Conservation (phyloP, 2,797 vertebrate species). For the Trachurus trachurus region DNA sequence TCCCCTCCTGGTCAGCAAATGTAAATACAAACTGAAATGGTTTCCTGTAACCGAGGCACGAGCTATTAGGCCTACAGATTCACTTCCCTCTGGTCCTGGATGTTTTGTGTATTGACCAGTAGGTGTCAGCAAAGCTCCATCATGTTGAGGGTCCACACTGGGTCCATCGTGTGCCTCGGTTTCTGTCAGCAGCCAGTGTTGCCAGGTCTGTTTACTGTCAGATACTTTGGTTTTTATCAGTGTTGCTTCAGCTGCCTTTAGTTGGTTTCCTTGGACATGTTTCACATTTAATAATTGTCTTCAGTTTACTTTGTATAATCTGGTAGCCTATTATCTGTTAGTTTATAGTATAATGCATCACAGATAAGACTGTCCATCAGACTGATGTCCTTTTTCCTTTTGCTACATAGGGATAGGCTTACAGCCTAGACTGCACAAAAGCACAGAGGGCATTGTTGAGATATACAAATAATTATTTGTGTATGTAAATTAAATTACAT, state of each 20-base stretch:
- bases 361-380: background rate
- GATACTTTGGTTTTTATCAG: background rate
- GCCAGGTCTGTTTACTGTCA: constrained; percentile 29
- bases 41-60: background rate
- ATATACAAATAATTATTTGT: background rate
- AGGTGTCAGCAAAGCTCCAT: constrained; percentile 27
- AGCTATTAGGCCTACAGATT: background rate
- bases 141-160: background rate
- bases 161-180: constrained; percentile 13
- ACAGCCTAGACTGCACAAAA: background rate
- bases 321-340: background rate
- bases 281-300: background rate
- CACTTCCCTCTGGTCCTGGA: background rate
- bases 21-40: constrained; percentile 15
- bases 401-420: too few species aligned
- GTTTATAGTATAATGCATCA: background rate
- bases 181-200: constrained; percentile 10
- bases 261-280: background rate
- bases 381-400: background rate
- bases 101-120: background rate
- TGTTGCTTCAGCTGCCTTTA: background rate
- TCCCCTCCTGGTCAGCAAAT: constrained; percentile 46
- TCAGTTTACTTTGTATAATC: background rate
- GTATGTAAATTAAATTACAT: background rate
- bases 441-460: background rate